Conservation (phyloP, 2,888 invertebrate genomes). For the Ochropleura plecta region DNA sequence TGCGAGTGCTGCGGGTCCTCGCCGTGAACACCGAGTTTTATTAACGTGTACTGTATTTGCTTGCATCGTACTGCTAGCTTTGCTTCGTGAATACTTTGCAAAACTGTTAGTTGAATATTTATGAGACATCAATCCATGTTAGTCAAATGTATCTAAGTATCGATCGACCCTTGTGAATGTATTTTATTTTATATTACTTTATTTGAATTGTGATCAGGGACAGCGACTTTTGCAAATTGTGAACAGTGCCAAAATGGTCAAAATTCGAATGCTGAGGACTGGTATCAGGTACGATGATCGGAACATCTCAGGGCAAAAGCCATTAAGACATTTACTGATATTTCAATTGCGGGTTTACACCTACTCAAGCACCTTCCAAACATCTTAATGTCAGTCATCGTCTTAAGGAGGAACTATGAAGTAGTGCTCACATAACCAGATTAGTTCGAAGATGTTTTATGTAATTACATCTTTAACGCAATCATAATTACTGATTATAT, state of each 20-base stretch:
- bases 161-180: neutral
- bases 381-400: neutral
- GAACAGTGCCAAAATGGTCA: neutral
- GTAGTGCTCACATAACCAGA: constrained; percentile 33
- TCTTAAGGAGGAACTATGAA: neutral
- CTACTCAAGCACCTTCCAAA: neutral
- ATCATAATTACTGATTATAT: constrained; percentile 55
- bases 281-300: neutral
- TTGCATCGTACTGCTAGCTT: constrained; percentile 40
- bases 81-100: constrained; percentile 26
- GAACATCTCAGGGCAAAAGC: neutral
- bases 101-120: constrained; percentile 27
- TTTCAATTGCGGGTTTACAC: no score
- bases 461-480: constrained; percentile 52
- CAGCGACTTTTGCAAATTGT: neutral
- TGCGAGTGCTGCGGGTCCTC: no score
- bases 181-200: neutral
- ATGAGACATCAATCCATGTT: neutral
- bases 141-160: neutral
- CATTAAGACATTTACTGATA: neutral
- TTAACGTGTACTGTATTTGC: constrained; percentile 51
- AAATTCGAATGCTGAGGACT: neutral
- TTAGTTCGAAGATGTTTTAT: constrained; percentile 34
- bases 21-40: constrained; percentile 63
- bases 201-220: neutral